Base-by-base conservation (phyloP, 2,888 invertebrate genomes). In the Sphaerophoria taeniata region DNA sequence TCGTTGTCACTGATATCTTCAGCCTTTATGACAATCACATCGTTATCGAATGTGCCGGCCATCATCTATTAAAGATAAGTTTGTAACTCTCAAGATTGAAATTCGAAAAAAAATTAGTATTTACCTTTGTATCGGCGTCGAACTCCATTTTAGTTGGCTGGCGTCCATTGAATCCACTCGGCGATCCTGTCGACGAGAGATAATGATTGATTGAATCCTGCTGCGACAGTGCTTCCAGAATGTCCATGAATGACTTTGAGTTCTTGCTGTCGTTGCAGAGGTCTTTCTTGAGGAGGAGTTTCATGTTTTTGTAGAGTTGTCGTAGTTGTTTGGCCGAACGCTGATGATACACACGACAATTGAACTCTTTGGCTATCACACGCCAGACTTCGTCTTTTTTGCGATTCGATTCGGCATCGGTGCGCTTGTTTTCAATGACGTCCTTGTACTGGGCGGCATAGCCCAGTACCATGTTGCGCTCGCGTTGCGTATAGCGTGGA, bases 251-350 rank as follows among this genome's bases (percentile, higher is more conserved):
- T 16, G 85, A 85, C 51, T 85, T 85, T 69, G 85, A 81, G 39
- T 85, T 90, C 80, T 91, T 91, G 69, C 63, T 53, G 16, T 87
- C 87, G 67, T 90, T 90, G 67, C 91, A 91, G 11, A 92, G 89
- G 79, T 92, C 92, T 89, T 92, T 92, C 71, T 92, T 92, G 24
- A 92, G 88, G 84, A 92, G 88, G 11, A 92, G 84, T 81, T 92
- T 92, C 92, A 92, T 92, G 73, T 92, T 92, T 88, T 92, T 92
- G 84, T 92, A 92, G 11, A 92, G 86, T 79, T 92, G 92, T n/a
- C 92, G 90, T 79, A 92, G 87, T 82, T 92, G 92, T 84, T 92
- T 92, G 16, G 92, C 90, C 11, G 92, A 91, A 77, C 92, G 89
- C 87, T 92, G 92, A 81, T 92, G 92, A 87, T 92, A 92, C 14